phyloP scores from a whole-genome alignment of 1,140 invertebrate species.

The Pseudachorutes palmiensis region DNA sequence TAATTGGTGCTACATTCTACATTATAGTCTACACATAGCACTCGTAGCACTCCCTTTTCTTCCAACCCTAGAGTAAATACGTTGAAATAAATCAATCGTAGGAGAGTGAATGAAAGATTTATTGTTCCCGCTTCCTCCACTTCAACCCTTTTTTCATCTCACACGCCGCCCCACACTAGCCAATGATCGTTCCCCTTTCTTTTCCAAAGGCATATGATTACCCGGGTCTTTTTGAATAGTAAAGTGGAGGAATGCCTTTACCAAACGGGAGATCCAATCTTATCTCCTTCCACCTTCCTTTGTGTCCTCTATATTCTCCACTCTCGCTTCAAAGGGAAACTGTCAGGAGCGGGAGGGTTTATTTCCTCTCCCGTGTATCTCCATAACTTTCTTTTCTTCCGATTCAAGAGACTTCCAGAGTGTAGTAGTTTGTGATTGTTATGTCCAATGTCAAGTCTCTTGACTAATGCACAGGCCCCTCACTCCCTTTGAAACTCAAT shows the following conservation, averaged over 20 bases:
- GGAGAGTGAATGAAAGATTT: background rate
- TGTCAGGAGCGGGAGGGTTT: too few species aligned
- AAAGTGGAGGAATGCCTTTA: background rate
- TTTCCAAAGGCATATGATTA: background rate
- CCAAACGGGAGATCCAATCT: background rate
- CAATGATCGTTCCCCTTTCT: background rate
- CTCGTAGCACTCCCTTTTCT: too few species aligned
- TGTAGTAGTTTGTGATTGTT: too few species aligned
- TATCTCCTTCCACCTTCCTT: background rate
- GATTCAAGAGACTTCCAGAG: too few species aligned
- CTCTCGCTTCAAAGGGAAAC: background rate
- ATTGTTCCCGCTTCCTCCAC: background rate
- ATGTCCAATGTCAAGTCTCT: too few species aligned
- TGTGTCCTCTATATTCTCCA: background rate
- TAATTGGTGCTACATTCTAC: too few species aligned
- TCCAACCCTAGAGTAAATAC: background rate
- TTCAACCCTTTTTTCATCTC: conserved; percentile 8
- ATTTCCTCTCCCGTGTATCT: too few species aligned
- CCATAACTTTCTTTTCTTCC: background rate
- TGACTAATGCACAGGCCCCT: too few species aligned
- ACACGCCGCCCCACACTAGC: background rate
- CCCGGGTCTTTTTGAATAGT: too few species aligned
- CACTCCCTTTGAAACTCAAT: too few species aligned
- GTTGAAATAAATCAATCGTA: background rate
- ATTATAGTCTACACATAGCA: too few species aligned